Conservation (phyloP, 2,888 invertebrate genomes). For the Nebria brevicollis region DNA sequence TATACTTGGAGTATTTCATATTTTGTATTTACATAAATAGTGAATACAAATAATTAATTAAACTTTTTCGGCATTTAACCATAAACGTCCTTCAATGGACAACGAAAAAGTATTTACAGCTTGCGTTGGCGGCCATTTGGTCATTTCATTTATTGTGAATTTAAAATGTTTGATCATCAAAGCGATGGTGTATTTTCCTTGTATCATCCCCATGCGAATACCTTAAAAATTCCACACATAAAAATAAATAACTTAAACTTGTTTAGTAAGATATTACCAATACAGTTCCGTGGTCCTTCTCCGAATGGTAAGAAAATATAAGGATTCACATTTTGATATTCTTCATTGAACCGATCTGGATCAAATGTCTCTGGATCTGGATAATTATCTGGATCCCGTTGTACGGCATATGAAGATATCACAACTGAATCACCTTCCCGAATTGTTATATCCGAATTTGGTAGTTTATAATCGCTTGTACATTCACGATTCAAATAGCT, state of each 20-base stretch:
- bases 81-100: slow-evolving; percentile 31
- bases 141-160: slow-evolving; percentile 26
- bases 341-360: slow-evolving; percentile 42
- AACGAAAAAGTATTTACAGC: slow-evolving; percentile 33
- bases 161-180: slow-evolving; percentile 28
- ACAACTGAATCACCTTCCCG: slow-evolving; percentile 29
- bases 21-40: no score
- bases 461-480: slow-evolving; percentile 34
- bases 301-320: slow-evolving; percentile 44
- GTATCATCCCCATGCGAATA: slow-evolving; percentile 29
- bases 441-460: slow-evolving; percentile 34
- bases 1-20: no score
- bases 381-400: slow-evolving; percentile 41
- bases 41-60: slow-evolving; percentile 4
- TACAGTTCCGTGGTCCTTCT: slow-evolving; percentile 46
- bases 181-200: slow-evolving; percentile 29
- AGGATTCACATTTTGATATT: slow-evolving; percentile 17
- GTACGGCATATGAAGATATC: slow-evolving; percentile 37
- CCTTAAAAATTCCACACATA: slow-evolving; percentile 10
- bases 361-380: slow-evolving; percentile 44
- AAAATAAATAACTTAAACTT: not conserved
- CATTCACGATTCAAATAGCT: slow-evolving; percentile 38
- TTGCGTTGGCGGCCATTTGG: slow-evolving; percentile 22
- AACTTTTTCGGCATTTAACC: slow-evolving; percentile 32
- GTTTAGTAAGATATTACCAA: slow-evolving; percentile 28